Conservation (phyloP, 2,888 invertebrate genomes). For the Caenorhabditis afra region DNA sequence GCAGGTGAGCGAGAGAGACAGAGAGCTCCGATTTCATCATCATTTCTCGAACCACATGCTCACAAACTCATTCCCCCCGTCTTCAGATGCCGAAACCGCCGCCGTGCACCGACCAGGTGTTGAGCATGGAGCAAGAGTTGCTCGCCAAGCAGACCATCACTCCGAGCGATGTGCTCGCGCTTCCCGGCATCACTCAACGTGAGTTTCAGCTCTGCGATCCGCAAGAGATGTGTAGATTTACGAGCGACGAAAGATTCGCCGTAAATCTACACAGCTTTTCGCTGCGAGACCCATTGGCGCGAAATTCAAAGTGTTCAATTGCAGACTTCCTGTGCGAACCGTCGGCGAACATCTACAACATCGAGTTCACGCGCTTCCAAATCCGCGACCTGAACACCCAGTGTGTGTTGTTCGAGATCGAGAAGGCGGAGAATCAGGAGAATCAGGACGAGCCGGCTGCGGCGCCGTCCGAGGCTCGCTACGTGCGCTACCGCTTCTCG, state of each 20-base stretch:
- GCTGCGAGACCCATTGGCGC: not conserved
- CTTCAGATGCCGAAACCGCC: constrained; percentile 49
- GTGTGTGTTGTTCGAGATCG: constrained; percentile 94
- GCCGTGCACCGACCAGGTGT: constrained; percentile 27
- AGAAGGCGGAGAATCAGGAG: constrained; percentile 85
- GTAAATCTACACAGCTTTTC: not conserved
- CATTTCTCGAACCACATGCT: not conserved
- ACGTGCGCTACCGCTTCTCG: constrained; percentile 99
- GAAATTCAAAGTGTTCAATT: constrained; percentile 81
- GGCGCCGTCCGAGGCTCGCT: constrained; percentile 85
- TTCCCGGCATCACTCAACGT: constrained; percentile 62
- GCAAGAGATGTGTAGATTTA: too few relatives aligned
- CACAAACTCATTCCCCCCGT: not conserved
- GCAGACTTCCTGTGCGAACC: constrained; percentile 91
- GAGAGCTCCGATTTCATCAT: constrained; percentile 24
- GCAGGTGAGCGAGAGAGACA: constrained; percentile 23
- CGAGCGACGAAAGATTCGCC: too few relatives aligned
- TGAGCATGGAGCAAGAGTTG: constrained; percentile 55
- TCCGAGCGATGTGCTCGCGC: constrained; percentile 63
- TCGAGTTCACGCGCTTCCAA: constrained; percentile 97
- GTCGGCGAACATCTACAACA: constrained; percentile 96
- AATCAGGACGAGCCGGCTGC: too few relatives aligned
- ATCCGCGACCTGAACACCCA: constrained; percentile 92
- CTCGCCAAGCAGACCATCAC: constrained; percentile 46
- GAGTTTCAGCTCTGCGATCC: not conserved